Evolutionary conservation across 2,113 vertebrate species (phyloP), one percentile per base, ranked within the genome.

Genomic region (Phylloscopus trochilus): DNA sequence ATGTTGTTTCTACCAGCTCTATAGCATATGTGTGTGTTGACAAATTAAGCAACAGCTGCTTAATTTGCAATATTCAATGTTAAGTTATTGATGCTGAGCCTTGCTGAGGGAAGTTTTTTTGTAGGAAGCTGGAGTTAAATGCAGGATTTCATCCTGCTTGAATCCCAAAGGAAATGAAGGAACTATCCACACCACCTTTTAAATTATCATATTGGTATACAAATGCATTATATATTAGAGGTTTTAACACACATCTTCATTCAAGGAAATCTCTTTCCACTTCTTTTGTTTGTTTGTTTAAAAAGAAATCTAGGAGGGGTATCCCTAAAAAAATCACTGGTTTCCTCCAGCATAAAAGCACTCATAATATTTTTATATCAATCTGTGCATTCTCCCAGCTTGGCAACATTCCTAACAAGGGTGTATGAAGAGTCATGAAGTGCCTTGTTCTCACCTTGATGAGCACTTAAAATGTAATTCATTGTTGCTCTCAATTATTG

Each of bases 401-500:
- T 97, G 86, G 72, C 81, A 95, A 83, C 91, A 53, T 92, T 97
- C 95, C 90, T 96, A 96, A 96, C 67, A 96, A 95, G 74, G 62
- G 68, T 87, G 60, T 39, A 92, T 17, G 2, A 92, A 95, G 84
- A 96, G 55, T 59, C 82, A 88, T 87, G 77, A 94, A 97, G 76
- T 95, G 78, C 87, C 90, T 97, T 75, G 87, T 96, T 97, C 93
- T 97, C 92, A 97, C 96, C 93, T 97, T 91, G 95, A 96, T 92
- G 89, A 97, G 82, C 52, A 89, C 96, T 97, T 98, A 96, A 96
- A 96, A 90, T 87, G 74, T 89, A 97, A 97, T 97, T 97, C 97
- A 93, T 94, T 94, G 78, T 95, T 98, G 76, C 56, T 98, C 96
- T 98, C 93, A 97, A 95, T 97, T 98, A 97, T 81, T 90, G 69